Evolutionary conservation across 2,797 vertebrate species (phyloP), one percentile per base, ranked within the genome.

Genomic region (Melanotaenia parkinsoni): DNA sequence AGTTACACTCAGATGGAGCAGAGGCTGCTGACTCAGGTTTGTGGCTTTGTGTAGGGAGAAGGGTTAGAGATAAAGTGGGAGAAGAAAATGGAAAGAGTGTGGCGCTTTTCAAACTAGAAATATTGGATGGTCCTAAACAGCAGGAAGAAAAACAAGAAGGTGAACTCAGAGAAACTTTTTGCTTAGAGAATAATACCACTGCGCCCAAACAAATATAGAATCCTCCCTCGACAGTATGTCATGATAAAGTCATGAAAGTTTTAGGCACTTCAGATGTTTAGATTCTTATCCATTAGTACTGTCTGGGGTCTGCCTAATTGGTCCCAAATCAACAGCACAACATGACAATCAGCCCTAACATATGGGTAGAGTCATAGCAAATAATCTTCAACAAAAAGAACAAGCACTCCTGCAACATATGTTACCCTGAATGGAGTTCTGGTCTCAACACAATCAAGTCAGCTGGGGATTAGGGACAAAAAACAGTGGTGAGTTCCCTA

Each of bases 21-120:
- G 58, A 80, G 68, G 75, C 35, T 80, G 88, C 90, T 90, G 87
- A 91, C 74, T 89, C 86, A 91, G 84, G 63, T 73, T 66, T 69
- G 72, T 65, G 67, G 73, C 70, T 77, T 72, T 58, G 71, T 51
- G 33, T 51, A 13, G 56, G 63, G 58, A 63, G 74, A 68, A 57
- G 54, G 37, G 66, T 76, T 58, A 11, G 62, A 70, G 68, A 67
- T 28, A 51, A 68, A 70, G 57, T 10, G 50, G 47, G 45, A 65
- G 35, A 43, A 32, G 43, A 58, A 56, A 37, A 59, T 61, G n/a
- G 28, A 28, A 28, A 64, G 10, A 75, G 59, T 47, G 59, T 47
- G 61, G 40, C 56, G 64, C 32, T 32, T 26, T 50, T 26, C 71
- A 65, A 58, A 58, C 13, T 58, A 38, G 68, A 28, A 67, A 68